Percentiles rank a stretch among this genome's conserved stretches.
Conservation (phyloP, 2,797 vertebrate genomes). For the Cossypha polioptera region DNA sequence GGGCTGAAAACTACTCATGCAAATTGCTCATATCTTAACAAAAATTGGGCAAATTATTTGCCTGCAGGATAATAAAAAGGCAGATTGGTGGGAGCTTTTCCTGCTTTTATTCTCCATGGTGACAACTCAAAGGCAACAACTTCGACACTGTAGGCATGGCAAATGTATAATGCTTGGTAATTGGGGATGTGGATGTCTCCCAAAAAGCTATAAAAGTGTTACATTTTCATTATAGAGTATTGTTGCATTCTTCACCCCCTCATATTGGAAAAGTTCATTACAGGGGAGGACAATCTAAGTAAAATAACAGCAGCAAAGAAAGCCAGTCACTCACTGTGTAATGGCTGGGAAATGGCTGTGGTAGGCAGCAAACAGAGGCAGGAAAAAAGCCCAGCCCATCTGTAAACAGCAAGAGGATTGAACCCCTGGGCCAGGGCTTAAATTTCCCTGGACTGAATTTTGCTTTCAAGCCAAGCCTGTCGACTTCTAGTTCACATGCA, state of each 20-base stretch:
- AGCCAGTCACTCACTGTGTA: neutral
- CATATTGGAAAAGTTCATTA: neutral
- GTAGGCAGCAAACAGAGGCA: neutral
- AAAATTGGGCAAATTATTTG: neutral
- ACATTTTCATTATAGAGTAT: neutral
- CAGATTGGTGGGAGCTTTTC: constrained; percentile 23
- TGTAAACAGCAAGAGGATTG: neutral
- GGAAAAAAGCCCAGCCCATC: neutral
- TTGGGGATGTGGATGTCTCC: neutral
- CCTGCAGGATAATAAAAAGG: constrained; percentile 20
- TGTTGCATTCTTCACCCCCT: neutral
- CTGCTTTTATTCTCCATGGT: constrained; percentile 48
- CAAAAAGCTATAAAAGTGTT: neutral
- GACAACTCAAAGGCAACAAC: constrained; percentile 7
- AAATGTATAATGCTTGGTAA: constrained; percentile 5
- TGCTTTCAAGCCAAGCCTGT: neutral
- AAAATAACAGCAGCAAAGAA: neutral
- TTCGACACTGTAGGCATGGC: neutral
- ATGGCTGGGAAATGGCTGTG: neutral
- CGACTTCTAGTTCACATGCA: neutral
- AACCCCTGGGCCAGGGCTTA: neutral
- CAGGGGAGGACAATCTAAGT: neutral
- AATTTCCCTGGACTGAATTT: neutral
- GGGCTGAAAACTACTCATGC: neutral
- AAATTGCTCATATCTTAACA: neutral